Evolutionary conservation across 2,888 invertebrate species (phyloP).

Genomic region (Odontothrips loti): DNA sequence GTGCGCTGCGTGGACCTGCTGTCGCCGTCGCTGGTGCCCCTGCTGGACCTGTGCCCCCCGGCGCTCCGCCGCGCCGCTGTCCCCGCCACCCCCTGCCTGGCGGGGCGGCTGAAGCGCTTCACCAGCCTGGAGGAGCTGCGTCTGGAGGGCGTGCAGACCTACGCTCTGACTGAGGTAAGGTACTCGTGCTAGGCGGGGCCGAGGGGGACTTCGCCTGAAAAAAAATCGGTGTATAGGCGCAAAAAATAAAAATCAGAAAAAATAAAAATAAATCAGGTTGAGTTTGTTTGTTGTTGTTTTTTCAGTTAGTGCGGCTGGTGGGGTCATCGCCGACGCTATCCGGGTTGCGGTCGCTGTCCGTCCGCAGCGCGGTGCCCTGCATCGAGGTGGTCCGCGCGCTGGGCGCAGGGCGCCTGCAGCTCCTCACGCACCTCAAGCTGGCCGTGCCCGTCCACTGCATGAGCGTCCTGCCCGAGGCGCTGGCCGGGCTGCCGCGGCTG

Average conservation of each 20-base stretch:
- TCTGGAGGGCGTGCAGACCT: neutral
- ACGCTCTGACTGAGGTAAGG: neutral
- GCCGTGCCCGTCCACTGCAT: neutral
- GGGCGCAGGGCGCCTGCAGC: neutral
- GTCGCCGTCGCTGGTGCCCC: neutral
- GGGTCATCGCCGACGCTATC: neutral
- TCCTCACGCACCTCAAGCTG: neutral
- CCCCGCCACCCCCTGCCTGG: neutral
- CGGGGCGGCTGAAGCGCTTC: neutral
- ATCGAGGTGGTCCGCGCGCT: neutral
- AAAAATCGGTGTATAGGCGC: no score
- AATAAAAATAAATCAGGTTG: no score
- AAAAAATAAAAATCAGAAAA: no score
- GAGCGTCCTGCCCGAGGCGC: neutral
- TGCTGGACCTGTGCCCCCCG: neutral
- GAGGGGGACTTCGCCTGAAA: no score
- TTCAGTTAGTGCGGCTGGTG: no score
- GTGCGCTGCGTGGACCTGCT: no score
- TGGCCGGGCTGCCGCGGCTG: neutral
- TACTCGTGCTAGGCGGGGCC: no score
- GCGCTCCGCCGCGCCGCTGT: neutral
- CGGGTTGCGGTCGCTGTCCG: neutral
- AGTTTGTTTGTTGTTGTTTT: no score
- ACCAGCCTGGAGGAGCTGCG: neutral
- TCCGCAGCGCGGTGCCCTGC: neutral